Percentiles rank a stretch among this genome's conserved stretches.
Conservation (phyloP, 2,797 vertebrate genomes). For the Megalops cyprinoides region DNA sequence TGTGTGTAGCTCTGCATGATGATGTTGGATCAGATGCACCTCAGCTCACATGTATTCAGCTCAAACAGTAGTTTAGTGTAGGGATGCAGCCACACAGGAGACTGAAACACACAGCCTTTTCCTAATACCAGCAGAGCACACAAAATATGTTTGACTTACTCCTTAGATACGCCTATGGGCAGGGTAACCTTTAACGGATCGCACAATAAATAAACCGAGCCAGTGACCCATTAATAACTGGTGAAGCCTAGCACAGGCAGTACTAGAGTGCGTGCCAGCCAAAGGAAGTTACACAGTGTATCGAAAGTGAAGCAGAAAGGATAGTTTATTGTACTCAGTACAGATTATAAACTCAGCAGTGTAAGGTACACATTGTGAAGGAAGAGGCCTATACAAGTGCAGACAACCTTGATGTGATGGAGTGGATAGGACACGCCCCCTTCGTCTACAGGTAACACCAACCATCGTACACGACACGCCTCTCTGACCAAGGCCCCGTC, state of each 20-base stretch:
- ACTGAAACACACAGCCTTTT: neutral
- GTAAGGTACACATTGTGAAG: slow-evolving; percentile 75
- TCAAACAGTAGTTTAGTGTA: too few species aligned
- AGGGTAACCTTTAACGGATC: slow-evolving; percentile 24
- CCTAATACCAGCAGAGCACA: neutral
- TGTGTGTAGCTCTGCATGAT: too few species aligned
- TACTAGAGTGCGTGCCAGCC: slow-evolving; percentile 46
- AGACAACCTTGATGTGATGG: slow-evolving; percentile 54
- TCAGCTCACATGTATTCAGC: too few species aligned
- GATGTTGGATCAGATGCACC: too few species aligned
- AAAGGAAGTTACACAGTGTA: slow-evolving; percentile 42
- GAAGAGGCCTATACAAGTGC: slow-evolving; percentile 70
- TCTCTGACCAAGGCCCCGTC: slow-evolving; percentile 49
- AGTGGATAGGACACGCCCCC: slow-evolving; percentile 30
- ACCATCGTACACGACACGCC: slow-evolving; percentile 29
- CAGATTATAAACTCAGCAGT: slow-evolving; percentile 90
- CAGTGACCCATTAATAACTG: slow-evolving; percentile 58
- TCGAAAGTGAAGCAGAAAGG: slow-evolving; percentile 72
- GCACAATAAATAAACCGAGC: slow-evolving; percentile 28
- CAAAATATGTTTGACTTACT: neutral
- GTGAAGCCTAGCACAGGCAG: slow-evolving; percentile 54
- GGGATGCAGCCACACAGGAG: neutral
- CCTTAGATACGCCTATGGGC: neutral
- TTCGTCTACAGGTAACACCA: slow-evolving; percentile 23
- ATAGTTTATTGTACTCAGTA: slow-evolving; percentile 97